Percentiles rank a stretch among this genome's conserved stretches.
These are phyloP conservation scores for Colistium nudipinnis DNA, from an alignment of 2,113 vertebrate genomes.

Conservation along the genomic window DNA sequence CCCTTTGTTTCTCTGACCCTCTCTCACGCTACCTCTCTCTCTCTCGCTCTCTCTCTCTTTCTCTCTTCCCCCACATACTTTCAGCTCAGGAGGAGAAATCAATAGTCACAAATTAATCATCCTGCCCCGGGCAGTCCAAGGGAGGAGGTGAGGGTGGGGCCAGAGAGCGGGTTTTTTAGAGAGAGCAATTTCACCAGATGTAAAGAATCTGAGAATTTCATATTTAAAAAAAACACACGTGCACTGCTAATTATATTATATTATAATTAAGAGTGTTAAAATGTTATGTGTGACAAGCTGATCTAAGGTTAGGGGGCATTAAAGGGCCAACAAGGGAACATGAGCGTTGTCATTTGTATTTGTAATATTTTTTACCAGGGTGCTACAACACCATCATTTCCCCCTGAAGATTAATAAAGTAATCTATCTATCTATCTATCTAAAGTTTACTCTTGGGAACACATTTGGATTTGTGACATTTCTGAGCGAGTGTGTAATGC, in stretches of 20 bases:
- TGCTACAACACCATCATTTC: too few relatives aligned
- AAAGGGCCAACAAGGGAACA: not conserved
- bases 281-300: too few relatives aligned
- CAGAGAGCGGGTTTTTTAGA: conserved; percentile 38
- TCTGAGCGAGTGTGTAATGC: too few relatives aligned
- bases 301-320: too few relatives aligned
- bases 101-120: conserved; percentile 83
- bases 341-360: too few relatives aligned
- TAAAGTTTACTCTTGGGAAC: not conserved
- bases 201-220: too few relatives aligned
- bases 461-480: not conserved
- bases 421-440: too few relatives aligned
- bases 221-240: too few relatives aligned
- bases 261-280: too few relatives aligned
- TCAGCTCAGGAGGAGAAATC: conserved; percentile 77
- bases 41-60: conserved; percentile 13
- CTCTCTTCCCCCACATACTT: conserved; percentile 44
- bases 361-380: too few relatives aligned
- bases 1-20: conserved; percentile 49
- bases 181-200: conserved; percentile 33
- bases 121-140: conserved; percentile 58
- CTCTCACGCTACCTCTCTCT: conserved; percentile 40
- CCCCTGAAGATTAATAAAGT: too few relatives aligned
- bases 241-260: too few relatives aligned
- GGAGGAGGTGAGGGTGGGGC: conserved; percentile 16